Evolutionary conservation across 2,113 vertebrate genomes (phyloP).

Genomic region (Nanorana parkeri): DNA sequence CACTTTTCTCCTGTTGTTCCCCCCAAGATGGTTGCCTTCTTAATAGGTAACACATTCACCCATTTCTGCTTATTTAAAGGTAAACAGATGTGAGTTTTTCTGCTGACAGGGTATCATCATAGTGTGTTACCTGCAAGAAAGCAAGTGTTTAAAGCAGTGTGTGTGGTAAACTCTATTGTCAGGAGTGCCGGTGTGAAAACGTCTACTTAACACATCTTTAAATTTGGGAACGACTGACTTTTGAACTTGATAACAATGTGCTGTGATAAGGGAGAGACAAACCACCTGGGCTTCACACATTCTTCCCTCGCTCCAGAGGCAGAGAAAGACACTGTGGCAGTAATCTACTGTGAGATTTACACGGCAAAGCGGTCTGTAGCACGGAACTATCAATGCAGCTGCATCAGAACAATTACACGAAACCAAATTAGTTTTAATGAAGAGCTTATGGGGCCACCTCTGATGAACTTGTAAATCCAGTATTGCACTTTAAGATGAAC

Average conservation of each 20-base stretch:
- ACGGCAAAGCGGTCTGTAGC: background rate
- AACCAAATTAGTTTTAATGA: background rate
- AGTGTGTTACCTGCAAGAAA: constrained; percentile 21
- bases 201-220: constrained; percentile 20
- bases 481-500: constrained; percentile 80
- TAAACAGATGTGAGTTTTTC: background rate
- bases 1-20: too few relatives aligned
- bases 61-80: constrained; percentile 24
- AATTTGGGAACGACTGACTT: constrained; percentile 5
- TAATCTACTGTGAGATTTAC: background rate
- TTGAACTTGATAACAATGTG: constrained; percentile 39
- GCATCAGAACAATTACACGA: background rate
- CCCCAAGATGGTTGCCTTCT: background rate
- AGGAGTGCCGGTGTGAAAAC: constrained; percentile 27
- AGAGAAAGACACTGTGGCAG: background rate
- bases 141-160: constrained; percentile 1
- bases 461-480: constrained; percentile 66
- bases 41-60: background rate
- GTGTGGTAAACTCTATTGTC: constrained; percentile 19
- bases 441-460: constrained; percentile 30
- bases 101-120: constrained; percentile 13
- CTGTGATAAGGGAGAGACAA: background rate
- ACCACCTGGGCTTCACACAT: constrained; percentile 40
- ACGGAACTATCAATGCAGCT: background rate
- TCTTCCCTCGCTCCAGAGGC: background rate